These are phyloP conservation scores for Macquaria australasica DNA, from an alignment of 2,113 vertebrate species.

Conservation along the genomic window DNA sequence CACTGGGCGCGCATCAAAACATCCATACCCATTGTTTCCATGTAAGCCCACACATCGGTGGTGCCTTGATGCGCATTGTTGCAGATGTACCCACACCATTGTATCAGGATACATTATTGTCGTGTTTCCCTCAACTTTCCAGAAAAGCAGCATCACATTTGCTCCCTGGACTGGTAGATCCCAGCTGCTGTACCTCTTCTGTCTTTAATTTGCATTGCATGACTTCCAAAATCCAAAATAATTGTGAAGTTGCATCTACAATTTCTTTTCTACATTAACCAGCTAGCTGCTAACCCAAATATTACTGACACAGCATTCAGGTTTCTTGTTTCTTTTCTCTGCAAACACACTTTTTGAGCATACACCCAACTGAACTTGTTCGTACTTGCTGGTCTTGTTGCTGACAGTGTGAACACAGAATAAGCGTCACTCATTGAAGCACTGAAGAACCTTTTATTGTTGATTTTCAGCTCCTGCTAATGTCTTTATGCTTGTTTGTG, in stretches of 20 bases:
- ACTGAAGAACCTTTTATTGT: constrained; percentile 23
- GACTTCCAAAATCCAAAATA: neutral
- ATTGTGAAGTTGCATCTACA: neutral
- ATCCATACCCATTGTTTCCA: too few species aligned
- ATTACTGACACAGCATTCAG: neutral
- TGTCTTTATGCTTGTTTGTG: constrained; percentile 28
- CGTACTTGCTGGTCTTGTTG: neutral
- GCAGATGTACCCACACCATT: too few species aligned
- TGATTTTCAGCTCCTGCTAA: constrained; percentile 26
- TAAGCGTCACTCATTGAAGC: neutral
- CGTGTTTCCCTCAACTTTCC: too few species aligned
- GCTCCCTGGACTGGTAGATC: too few species aligned
- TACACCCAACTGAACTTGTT: neutral
- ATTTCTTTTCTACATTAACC: neutral
- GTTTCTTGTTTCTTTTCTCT: neutral
- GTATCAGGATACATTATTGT: too few species aligned
- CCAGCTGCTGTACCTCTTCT: too few species aligned
- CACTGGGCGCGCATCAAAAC: too few species aligned
- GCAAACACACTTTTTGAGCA: neutral
- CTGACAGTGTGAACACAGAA: constrained; percentile 36
- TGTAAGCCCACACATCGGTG: too few species aligned
- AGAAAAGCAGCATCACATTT: too few species aligned
- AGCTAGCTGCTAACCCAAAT: neutral
- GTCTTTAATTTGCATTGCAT: neutral
- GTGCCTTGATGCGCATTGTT: too few species aligned